Evolutionary conservation across 2,888 invertebrate genomes (phyloP).

Genomic region (Nomada flava): DNA sequence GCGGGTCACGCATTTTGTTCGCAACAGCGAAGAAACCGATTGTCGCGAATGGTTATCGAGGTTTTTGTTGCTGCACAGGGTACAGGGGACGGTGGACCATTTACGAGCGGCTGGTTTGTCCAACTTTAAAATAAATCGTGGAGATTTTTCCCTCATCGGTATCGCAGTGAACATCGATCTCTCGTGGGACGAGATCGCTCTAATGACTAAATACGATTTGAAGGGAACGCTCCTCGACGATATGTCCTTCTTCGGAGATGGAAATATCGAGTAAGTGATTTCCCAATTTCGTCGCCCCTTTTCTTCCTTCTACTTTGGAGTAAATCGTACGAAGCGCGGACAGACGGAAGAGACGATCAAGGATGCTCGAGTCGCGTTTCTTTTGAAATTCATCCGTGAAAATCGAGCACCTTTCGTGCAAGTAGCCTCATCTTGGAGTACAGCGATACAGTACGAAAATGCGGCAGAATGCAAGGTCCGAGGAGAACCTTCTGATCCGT

Average conservation of each 20-base stretch:
- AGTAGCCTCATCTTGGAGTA: constrained; percentile 15
- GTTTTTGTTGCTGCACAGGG: background rate
- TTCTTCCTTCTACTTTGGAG: background rate
- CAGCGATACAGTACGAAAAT: background rate
- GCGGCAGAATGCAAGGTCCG: no score
- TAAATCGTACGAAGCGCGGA: no score
- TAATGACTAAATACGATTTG: constrained; percentile 49
- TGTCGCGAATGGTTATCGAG: background rate
- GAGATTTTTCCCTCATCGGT: constrained; percentile 26
- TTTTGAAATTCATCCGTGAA: no score
- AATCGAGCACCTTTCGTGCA: background rate
- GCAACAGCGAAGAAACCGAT: background rate
- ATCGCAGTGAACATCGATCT: constrained; percentile 44
- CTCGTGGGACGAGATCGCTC: constrained; percentile 52
- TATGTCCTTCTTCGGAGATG: constrained; percentile 54
- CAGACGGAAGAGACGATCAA: no score
- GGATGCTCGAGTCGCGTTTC: no score
- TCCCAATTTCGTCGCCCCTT: background rate
- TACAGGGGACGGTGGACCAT: constrained; percentile 39
- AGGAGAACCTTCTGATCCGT: background rate
- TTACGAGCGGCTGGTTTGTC: constrained; percentile 50
- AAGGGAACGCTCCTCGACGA: background rate
- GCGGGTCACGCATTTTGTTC: background rate
- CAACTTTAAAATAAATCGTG: constrained; percentile 52
- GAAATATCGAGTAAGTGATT: constrained; percentile 62